phyloP scores from a whole-genome alignment of 2,113 vertebrate genomes.

The Passer montanus region DNA sequence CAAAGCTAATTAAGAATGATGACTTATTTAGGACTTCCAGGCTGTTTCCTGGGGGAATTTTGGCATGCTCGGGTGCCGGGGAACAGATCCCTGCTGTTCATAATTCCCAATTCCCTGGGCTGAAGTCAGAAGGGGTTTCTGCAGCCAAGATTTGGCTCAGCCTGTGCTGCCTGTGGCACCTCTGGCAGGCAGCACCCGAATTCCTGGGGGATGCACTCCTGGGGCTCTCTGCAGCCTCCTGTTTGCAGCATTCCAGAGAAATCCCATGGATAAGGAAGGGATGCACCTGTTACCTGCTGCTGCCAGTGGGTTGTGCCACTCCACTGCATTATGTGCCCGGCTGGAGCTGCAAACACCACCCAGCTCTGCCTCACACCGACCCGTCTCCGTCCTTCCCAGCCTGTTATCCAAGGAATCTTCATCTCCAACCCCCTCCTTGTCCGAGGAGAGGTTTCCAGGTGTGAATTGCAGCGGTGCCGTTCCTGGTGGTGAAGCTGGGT shows the following conservation, averaged over 20 bases:
- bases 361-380: neutral
- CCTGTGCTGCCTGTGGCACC: neutral
- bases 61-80: neutral
- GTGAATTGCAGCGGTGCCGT: fast-evolving
- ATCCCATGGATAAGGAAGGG: fast-evolving
- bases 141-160: neutral
- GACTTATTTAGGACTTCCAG: neutral
- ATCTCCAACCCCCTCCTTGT: fast-evolving
- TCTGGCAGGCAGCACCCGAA: neutral
- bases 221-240: neutral
- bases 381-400: neutral
- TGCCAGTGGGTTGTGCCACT: conserved; percentile 54
- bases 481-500: neutral
- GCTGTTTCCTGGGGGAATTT: neutral
- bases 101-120: fast-evolving
- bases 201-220: fast-evolving
- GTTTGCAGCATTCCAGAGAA: neutral
- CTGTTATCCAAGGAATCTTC: neutral
- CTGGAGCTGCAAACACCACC: neutral
- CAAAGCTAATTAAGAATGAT: neutral
- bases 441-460: fast-evolving
- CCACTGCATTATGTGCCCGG: neutral
- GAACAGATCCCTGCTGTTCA: neutral
- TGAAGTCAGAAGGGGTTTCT: neutral
- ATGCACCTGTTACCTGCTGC: conserved; percentile 12